phyloP scores from a whole-genome alignment of 2,888 invertebrate genomes.

The Eudemis profundana region DNA sequence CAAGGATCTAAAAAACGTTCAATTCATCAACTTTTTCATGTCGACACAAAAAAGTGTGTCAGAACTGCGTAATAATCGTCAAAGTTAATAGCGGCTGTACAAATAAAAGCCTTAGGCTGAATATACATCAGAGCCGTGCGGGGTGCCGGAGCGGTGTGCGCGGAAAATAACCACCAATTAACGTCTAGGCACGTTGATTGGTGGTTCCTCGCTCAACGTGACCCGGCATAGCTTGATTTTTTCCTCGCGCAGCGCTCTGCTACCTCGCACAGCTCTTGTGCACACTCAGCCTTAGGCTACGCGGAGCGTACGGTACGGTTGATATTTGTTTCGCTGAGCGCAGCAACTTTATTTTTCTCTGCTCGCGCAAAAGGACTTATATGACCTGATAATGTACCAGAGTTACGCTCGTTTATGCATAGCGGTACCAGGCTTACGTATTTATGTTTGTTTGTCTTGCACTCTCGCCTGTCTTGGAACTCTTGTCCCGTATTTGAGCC shows the following conservation, averaged over 20 bases:
- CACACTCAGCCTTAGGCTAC: too few relatives aligned
- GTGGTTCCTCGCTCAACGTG: too few relatives aligned
- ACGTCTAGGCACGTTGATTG: too few relatives aligned
- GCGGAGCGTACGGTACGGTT: conserved; percentile 48
- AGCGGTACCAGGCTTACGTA: conserved; percentile 7
- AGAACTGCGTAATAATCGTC: conserved; percentile 59
- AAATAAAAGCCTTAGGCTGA: conserved; percentile 61
- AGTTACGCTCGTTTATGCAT: background rate
- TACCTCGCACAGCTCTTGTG: too few relatives aligned
- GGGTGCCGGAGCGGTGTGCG: too few relatives aligned
- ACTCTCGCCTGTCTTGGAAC: conserved; percentile 30
- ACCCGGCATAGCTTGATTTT: too few relatives aligned
- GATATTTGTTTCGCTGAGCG: conserved; percentile 58
- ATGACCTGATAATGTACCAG: too few relatives aligned
- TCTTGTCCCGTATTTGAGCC: conserved; percentile 24
- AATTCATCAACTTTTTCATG: conserved; percentile 43
- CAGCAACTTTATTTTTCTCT: conserved; percentile 49
- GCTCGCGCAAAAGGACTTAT: background rate
- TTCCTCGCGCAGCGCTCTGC: too few relatives aligned
- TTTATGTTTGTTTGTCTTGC: conserved; percentile 35
- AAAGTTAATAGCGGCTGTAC: conserved; percentile 64
- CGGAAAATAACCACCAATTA: too few relatives aligned
- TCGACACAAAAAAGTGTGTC: conserved; percentile 44
- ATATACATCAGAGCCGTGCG: too few relatives aligned
- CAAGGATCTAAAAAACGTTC: conserved; percentile 24